Percentiles rank a stretch among this genome's conserved stretches.
Evolutionary conservation across 1,140 invertebrate genomes (phyloP).

Genomic region (Brachionus paranguensis): DNA sequence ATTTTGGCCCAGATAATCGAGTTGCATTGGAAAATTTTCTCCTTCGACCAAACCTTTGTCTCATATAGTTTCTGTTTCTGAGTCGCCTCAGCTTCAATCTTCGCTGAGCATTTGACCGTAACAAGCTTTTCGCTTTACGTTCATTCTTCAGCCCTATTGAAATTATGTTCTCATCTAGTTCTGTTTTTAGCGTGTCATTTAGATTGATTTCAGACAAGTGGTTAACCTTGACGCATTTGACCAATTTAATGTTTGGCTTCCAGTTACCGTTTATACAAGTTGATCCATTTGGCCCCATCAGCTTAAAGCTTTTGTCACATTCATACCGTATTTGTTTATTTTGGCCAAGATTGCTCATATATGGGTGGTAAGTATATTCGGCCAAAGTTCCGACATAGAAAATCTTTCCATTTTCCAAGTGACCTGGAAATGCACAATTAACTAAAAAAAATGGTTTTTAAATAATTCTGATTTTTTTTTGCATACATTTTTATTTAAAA

Average conservation of each 20-base stretch:
- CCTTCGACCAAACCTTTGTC: not conserved
- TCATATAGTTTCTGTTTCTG: not conserved
- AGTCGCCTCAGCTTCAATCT: not conserved
- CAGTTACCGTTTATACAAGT: slow-evolving; percentile 82
- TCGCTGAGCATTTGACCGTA: not conserved
- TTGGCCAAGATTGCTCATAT: slow-evolving; percentile 46
- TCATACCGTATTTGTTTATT: slow-evolving; percentile 75
- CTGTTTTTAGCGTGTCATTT: not conserved
- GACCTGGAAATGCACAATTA: slow-evolving; percentile 43
- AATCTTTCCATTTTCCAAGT: slow-evolving; percentile 46
- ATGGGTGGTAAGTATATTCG: slow-evolving; percentile 45
- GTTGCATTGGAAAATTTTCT: not conserved
- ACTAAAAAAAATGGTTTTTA: not conserved
- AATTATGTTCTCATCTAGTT: slow-evolving; percentile 3
- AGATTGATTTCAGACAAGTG: not conserved
- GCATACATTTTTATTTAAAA: too few relatives aligned
- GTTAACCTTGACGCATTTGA: not conserved
- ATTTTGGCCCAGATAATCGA: not conserved
- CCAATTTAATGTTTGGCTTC: slow-evolving; percentile 62
- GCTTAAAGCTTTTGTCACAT: slow-evolving; percentile 79
- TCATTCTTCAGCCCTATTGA: not conserved
- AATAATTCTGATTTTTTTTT: slow-evolving; percentile 49
- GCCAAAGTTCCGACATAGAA: slow-evolving; percentile 43
- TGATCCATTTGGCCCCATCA: slow-evolving; percentile 80
- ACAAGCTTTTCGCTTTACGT: not conserved